Evolutionary conservation across 2,888 invertebrate species (phyloP).

Genomic region (Parascotia fuliginaria): DNA sequence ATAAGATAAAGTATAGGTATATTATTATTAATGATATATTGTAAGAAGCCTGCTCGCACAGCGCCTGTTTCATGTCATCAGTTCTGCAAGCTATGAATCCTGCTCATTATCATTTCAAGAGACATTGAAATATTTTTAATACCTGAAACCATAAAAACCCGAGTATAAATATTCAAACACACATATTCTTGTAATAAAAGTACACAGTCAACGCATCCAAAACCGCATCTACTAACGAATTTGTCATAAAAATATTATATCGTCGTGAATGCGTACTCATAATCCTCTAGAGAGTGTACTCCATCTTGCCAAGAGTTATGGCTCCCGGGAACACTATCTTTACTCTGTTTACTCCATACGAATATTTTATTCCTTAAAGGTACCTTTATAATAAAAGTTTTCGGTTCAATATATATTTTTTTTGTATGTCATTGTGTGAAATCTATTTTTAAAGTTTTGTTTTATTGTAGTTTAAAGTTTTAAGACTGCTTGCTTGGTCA

Average conservation of each 20-base stretch:
- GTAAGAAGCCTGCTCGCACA: too few relatives aligned
- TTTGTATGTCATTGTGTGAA: constrained; percentile 4
- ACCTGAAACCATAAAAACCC: too few relatives aligned
- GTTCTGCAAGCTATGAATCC: too few relatives aligned
- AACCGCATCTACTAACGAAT: constrained; percentile 19
- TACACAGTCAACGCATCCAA: constrained; percentile 8
- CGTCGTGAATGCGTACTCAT: constrained; percentile 19
- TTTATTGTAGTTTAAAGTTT: background rate
- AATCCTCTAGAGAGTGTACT: constrained; percentile 14
- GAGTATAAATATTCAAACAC: background rate
- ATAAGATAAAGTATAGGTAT: too few relatives aligned
- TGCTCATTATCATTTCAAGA: too few relatives aligned
- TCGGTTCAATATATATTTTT: constrained; percentile 19
- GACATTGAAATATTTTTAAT: too few relatives aligned
- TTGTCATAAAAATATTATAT: constrained; percentile 24
- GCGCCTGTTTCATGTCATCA: too few relatives aligned
- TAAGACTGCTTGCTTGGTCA: too few relatives aligned
- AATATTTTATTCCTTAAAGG: constrained; percentile 37
- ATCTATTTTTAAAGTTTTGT: constrained; percentile 7
- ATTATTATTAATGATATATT: too few relatives aligned
- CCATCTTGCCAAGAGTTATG: constrained; percentile 28
- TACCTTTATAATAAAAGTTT: constrained; percentile 39
- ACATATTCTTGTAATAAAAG: constrained; percentile 1
- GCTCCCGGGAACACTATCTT: constrained; percentile 29
- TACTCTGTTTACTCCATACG: constrained; percentile 28